These are phyloP conservation scores for Aleadryas rufinucha DNA, from an alignment of 2,113 vertebrate genomes.

Conservation along the genomic window DNA sequence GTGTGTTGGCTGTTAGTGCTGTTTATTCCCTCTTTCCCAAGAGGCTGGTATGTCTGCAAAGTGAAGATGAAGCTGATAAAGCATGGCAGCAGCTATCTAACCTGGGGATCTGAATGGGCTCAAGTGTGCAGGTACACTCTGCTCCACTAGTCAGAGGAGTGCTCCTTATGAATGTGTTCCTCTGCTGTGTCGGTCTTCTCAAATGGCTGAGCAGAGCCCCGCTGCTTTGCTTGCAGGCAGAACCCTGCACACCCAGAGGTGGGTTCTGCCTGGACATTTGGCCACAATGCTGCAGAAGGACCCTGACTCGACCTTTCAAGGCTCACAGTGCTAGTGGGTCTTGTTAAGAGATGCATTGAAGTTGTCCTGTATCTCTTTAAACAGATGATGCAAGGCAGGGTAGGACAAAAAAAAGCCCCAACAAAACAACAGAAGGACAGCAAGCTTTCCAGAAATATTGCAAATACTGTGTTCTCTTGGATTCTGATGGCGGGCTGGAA, in stretches of 20 bases:
- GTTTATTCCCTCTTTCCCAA: background rate
- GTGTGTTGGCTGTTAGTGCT: background rate
- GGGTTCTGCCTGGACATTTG: background rate
- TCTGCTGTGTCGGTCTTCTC: background rate
- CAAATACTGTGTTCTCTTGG: background rate
- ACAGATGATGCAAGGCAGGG: background rate
- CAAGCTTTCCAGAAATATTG: background rate
- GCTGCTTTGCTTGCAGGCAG: background rate
- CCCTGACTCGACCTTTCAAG: background rate
- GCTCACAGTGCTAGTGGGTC: background rate
- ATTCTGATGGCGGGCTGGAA: background rate
- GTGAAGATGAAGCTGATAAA: background rate
- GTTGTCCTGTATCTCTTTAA: background rate
- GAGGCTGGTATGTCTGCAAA: background rate
- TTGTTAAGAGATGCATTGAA: background rate
- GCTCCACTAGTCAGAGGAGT: background rate
- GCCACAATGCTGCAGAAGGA: background rate
- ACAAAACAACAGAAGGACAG: background rate
- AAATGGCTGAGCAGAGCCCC: background rate
- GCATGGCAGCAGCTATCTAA: background rate
- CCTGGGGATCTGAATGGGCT: background rate
- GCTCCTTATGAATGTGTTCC: accelerated
- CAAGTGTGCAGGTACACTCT: background rate
- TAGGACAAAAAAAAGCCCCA: background rate
- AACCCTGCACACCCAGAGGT: background rate